Percentiles rank a stretch among this genome's conserved stretches.
These are phyloP conservation scores for Poecilia wingei DNA, from an alignment of 2,797 vertebrate species.

Conservation along the genomic window DNA sequence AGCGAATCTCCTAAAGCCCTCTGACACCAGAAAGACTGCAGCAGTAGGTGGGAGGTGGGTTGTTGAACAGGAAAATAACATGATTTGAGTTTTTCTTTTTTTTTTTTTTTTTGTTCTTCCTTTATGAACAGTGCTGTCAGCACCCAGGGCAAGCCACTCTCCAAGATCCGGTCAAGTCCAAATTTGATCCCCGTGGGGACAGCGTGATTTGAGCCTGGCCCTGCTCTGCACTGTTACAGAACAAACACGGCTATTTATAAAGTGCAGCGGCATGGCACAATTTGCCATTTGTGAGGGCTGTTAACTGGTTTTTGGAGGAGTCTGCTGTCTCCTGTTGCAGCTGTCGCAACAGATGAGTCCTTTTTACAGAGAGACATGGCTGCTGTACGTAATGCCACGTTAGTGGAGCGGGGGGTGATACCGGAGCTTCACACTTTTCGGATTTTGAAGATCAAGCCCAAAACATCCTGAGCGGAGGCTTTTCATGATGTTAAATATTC, in stretches of 20 bases:
- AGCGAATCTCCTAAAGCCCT: constrained; percentile 43
- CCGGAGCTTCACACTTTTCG: constrained; percentile 15
- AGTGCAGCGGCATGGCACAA: constrained; percentile 68
- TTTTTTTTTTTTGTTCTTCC: constrained; percentile 10
- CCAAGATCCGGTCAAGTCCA: constrained; percentile 79
- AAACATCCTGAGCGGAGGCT: constrained; percentile 27
- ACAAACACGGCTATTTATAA: constrained; percentile 86
- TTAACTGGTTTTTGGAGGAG: constrained; percentile 61
- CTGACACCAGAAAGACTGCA: constrained; percentile 28
- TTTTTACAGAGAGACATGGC: constrained; percentile 26
- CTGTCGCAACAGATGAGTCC: constrained; percentile 72
- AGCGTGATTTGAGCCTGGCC: constrained; percentile 58
- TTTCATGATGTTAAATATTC: not conserved
- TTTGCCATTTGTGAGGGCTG: constrained; percentile 79
- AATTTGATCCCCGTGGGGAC: constrained; percentile 82
- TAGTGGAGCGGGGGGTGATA: constrained; percentile 32
- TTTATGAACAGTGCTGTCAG: constrained; percentile 74
- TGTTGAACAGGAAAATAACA: constrained; percentile 65
- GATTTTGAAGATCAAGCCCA: constrained; percentile 45
- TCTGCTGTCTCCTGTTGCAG: constrained; percentile 73
- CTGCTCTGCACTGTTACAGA: constrained; percentile 65
- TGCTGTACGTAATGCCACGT: constrained; percentile 22
- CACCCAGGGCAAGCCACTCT: constrained; percentile 54
- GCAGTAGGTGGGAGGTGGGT: not conserved
- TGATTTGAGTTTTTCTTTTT: constrained; percentile 28